A percentile compares a stretch with the other conserved stretches of the same genome.
Evolutionary conservation across 2,888 invertebrate genomes (phyloP).

Genomic region (Drosophila monieri): DNA sequence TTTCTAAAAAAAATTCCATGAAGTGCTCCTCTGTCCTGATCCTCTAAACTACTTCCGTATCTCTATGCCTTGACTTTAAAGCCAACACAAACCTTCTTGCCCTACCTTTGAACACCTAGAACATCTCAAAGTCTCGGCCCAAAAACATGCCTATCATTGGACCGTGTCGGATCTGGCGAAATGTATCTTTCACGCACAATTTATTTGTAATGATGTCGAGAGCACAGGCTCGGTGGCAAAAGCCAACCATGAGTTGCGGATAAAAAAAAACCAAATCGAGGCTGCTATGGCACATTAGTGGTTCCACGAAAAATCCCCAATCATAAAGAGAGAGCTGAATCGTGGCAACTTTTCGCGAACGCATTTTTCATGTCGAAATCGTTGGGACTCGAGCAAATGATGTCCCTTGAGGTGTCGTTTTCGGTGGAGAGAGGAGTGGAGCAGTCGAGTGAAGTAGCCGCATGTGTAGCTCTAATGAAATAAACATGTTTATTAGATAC

Average conservation of each 20-base stretch:
- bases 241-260: conserved; percentile 28
- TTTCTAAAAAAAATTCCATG: too few species aligned
- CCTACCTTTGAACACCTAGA: neutral
- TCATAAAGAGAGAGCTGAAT: conserved; percentile 64
- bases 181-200: conserved; percentile 79
- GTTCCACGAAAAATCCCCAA: conserved; percentile 66
- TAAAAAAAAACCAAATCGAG: conserved; percentile 21
- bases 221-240: conserved; percentile 41
- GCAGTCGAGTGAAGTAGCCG: conserved; percentile 53
- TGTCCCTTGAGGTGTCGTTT: conserved; percentile 50
- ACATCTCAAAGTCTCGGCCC: conserved; percentile 8
- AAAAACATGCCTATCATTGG: conserved; percentile 59
- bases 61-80: conserved; percentile 4
- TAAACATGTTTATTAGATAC: conserved; percentile 77
- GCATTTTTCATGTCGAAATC: conserved; percentile 77
- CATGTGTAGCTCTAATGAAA: conserved; percentile 75
- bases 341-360: conserved; percentile 68
- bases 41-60: too few species aligned
- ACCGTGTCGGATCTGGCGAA: conserved; percentile 56
- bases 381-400: conserved; percentile 70
- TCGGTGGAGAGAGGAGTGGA: conserved; percentile 4
- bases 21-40: too few species aligned
- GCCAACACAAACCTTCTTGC: conserved; percentile 1
- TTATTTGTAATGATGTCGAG: conserved; percentile 77
- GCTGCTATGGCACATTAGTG: conserved; percentile 71